Conservation (phyloP, 2,888 invertebrate species). For the Amaurobius ferox region DNA sequence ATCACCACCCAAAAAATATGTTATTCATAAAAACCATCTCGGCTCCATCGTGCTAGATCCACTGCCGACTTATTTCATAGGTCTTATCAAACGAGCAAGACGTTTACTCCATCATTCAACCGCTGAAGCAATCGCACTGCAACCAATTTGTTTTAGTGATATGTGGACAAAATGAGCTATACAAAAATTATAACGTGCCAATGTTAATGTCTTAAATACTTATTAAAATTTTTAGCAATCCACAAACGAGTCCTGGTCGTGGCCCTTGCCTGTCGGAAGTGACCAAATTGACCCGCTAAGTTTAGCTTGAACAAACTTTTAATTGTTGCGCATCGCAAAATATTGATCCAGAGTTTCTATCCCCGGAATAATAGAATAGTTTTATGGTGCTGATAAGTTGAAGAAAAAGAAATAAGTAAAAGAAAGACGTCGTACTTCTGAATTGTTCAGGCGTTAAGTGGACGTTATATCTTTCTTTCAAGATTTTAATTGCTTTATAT, state of each 20-base stretch:
- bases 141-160: too few species aligned
- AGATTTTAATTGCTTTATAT: conserved; percentile 8
- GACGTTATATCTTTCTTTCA: not conserved
- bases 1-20: too few species aligned
- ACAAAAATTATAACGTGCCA: not conserved
- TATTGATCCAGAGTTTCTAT: not conserved
- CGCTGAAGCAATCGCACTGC: too few species aligned
- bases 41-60: too few species aligned
- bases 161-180: too few species aligned
- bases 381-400: not conserved
- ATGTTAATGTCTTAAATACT: not conserved
- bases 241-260: not conserved
- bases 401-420: not conserved
- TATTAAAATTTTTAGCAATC: not conserved
- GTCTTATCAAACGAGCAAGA: too few species aligned
- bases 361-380: not conserved
- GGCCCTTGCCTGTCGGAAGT: not conserved
- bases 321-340: not conserved
- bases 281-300: not conserved
- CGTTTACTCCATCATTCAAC: too few species aligned
- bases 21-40: too few species aligned
- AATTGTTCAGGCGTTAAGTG: not conserved
- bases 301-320: not conserved
- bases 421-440: not conserved
- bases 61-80: too few species aligned